A percentile compares a stretch with the other conserved stretches of the same genome.
These are phyloP conservation scores for Ptychadena robeensis DNA, from an alignment of 2,797 vertebrate genomes.

Conservation along the genomic window DNA sequence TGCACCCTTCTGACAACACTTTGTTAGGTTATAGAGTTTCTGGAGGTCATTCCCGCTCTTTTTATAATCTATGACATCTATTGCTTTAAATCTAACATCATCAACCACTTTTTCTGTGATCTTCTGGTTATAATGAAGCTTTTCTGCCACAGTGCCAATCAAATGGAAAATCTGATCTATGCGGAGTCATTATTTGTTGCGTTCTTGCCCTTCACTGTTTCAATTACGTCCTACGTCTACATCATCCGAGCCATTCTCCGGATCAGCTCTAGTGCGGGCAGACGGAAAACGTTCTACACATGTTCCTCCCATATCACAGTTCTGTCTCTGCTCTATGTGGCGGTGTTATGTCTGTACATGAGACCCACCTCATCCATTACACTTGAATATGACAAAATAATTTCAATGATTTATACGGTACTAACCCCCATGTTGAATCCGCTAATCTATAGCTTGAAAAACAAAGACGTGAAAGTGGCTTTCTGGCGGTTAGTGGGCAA, in stretches of 20 bases:
- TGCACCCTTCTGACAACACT: not conserved
- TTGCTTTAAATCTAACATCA: slow-evolving; percentile 29
- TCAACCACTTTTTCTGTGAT: slow-evolving; percentile 54
- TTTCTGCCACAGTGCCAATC: slow-evolving; percentile 20
- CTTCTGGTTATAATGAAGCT: slow-evolving; percentile 52
- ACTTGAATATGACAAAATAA: slow-evolving; percentile 31
- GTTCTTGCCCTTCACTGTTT: slow-evolving; percentile 28
- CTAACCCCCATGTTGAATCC: slow-evolving; percentile 47
- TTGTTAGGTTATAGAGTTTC: slow-evolving; percentile 29
- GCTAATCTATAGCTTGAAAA: slow-evolving; percentile 47
- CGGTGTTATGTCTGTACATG: slow-evolving; percentile 32
- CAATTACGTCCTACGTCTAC: slow-evolving; percentile 28
- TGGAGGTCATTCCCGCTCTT: not conserved
- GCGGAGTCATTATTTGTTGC: slow-evolving; percentile 27
- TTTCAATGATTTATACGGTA: slow-evolving; percentile 35
- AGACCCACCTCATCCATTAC: slow-evolving; percentile 13
- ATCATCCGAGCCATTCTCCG: slow-evolving; percentile 24
- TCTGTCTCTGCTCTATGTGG: slow-evolving; percentile 33
- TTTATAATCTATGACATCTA: slow-evolving; percentile 23
- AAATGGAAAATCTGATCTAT: slow-evolving; percentile 36
- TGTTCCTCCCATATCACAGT: slow-evolving; percentile 54
- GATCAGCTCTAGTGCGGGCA: slow-evolving; percentile 19
- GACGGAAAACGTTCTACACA: slow-evolving; percentile 50
- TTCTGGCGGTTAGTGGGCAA: not conserved
- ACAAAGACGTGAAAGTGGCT: slow-evolving; percentile 46